Conservation (phyloP, 1,140 invertebrate species). For the Listronotus oregonensis region DNA sequence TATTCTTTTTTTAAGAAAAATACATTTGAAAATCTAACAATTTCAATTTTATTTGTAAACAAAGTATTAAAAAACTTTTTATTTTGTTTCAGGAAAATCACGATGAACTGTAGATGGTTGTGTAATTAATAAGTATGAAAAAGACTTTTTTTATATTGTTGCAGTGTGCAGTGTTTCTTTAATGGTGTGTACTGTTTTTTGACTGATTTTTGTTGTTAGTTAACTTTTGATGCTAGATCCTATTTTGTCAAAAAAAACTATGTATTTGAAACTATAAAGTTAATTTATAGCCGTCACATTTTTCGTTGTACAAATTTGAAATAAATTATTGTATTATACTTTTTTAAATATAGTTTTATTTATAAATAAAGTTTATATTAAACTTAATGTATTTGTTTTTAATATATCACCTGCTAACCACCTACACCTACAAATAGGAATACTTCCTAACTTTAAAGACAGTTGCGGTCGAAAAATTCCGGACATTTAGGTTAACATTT, state of each 20-base stretch:
- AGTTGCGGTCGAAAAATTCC: too few relatives aligned
- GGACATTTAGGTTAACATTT: too few relatives aligned
- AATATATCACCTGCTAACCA: not conserved
- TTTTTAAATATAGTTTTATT: slow-evolving; percentile 39
- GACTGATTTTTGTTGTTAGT: slow-evolving; percentile 52
- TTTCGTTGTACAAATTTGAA: slow-evolving; percentile 40
- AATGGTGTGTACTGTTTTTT: slow-evolving; percentile 52
- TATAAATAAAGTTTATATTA: slow-evolving; percentile 39
- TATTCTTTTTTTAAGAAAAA: too few relatives aligned
- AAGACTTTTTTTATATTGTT: slow-evolving; percentile 53
- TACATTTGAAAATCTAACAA: too few relatives aligned
- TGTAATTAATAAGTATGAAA: slow-evolving; percentile 35
- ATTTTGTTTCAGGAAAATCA: slow-evolving; percentile 52
- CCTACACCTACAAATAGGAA: too few relatives aligned
- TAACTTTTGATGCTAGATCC: slow-evolving; percentile 42
- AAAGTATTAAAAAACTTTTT: too few relatives aligned
- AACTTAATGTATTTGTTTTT: slow-evolving; percentile 6
- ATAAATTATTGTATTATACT: slow-evolving; percentile 44
- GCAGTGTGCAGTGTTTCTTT: slow-evolving; percentile 53
- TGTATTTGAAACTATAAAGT: slow-evolving; percentile 40
- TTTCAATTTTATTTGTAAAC: too few relatives aligned
- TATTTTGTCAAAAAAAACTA: slow-evolving; percentile 29
- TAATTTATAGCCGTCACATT: slow-evolving; percentile 14
- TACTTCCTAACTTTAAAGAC: too few relatives aligned
- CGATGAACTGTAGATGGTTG: slow-evolving; percentile 56